Evolutionary conservation across 2,113 vertebrate species (phyloP).

Genomic region (Chiloscyllium plagiosum): DNA sequence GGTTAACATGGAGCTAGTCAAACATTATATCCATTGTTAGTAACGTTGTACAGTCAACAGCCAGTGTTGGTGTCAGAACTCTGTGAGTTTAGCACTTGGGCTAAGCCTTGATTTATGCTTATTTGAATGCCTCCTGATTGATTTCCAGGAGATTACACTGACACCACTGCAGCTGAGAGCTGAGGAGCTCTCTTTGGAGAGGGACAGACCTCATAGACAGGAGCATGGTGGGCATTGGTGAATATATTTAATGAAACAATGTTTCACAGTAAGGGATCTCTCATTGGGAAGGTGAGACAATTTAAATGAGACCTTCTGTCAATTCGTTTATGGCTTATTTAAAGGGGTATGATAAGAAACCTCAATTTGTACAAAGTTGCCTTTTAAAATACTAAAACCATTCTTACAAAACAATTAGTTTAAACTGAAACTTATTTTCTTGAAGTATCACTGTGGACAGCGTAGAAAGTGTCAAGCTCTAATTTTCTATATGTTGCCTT

Average conservation of each 20-base stretch:
- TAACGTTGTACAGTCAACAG: not conserved
- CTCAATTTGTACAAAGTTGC: not conserved
- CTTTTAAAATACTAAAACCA: not conserved
- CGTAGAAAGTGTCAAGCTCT: not conserved
- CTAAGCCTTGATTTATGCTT: not conserved
- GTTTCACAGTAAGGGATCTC: not conserved
- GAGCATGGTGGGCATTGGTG: too few relatives aligned
- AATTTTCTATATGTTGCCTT: not conserved
- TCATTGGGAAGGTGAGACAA: not conserved
- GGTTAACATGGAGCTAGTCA: not conserved
- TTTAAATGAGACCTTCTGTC: not conserved
- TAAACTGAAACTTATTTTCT: not conserved
- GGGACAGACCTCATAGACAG: not conserved
- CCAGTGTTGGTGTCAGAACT: not conserved
- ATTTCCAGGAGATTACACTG: not conserved
- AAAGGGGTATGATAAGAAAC: not conserved
- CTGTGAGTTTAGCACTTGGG: not conserved
- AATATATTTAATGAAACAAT: not conserved
- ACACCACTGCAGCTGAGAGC: not conserved
- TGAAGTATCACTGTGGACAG: not conserved
- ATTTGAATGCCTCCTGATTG: not conserved
- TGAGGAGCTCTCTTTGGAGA: not conserved
- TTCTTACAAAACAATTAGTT: not conserved
- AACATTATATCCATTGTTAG: not conserved
- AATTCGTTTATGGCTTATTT: not conserved